Conservation (phyloP, 2,113 vertebrate species). For the Chlamydotis undulata region DNA sequence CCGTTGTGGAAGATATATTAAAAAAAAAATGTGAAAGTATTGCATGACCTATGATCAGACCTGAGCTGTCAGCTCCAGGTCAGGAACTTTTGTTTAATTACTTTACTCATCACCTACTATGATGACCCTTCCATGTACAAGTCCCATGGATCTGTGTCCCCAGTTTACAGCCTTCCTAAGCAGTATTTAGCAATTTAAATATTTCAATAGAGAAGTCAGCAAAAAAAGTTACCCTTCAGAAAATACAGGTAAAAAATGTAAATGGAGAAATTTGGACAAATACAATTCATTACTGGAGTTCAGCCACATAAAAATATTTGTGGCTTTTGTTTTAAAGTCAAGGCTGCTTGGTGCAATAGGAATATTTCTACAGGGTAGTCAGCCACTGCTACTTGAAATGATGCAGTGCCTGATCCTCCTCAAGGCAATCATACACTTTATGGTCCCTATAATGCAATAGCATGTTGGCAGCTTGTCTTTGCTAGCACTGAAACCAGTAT, state of each 20-base stretch:
- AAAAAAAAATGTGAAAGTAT: neutral
- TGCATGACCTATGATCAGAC: neutral
- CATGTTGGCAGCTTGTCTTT: neutral
- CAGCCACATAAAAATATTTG: neutral
- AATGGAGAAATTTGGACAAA: neutral
- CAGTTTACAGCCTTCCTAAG: neutral
- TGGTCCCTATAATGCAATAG: neutral
- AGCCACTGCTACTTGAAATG: neutral
- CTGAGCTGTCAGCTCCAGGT: neutral
- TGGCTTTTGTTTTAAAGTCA: neutral
- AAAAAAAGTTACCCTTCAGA: neutral
- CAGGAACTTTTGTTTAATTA: neutral
- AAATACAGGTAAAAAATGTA: neutral
- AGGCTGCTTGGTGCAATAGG: neutral
- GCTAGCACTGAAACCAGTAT: rapidly evolving
- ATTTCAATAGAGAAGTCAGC: neutral
- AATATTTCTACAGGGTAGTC: neutral
- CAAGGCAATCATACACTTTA: neutral
- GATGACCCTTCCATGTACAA: neutral
- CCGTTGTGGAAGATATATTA: neutral
- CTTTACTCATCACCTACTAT: neutral
- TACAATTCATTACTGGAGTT: neutral
- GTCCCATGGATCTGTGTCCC: neutral
- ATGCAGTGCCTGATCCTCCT: neutral
- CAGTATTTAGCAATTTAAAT: neutral